Evolutionary conservation across 1,140 invertebrate species (phyloP).

Genomic region (Mercenaria mercenaria): DNA sequence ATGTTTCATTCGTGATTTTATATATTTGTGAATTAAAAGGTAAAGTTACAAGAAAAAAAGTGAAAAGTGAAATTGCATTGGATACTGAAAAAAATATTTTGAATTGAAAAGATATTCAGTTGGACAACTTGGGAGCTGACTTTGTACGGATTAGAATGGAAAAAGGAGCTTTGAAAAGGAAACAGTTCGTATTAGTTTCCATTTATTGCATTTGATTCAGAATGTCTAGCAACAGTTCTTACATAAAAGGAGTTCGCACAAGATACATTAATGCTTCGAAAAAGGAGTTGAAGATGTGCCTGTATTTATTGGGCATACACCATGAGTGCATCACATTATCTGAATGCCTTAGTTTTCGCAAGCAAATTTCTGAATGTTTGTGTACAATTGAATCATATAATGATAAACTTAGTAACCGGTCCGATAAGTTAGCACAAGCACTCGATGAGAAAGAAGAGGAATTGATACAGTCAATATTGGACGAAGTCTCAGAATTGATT

Average conservation of each 20-base stretch:
- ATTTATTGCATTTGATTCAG: background rate
- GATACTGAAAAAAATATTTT: background rate
- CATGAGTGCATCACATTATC: background rate
- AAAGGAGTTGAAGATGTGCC: background rate
- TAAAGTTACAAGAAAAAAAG: no score
- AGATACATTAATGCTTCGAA: background rate
- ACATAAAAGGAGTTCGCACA: background rate
- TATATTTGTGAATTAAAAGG: no score
- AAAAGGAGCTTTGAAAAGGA: background rate
- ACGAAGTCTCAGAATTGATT: background rate
- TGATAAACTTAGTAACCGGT: slow-evolving; percentile 5
- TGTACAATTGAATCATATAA: background rate
- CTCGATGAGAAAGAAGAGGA: background rate
- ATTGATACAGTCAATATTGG: background rate
- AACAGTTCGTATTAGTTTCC: background rate
- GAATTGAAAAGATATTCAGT: background rate
- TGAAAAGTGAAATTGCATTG: background rate
- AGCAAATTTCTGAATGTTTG: background rate
- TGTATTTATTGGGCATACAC: background rate
- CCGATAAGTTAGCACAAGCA: slow-evolving; percentile 13
- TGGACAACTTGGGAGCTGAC: background rate
- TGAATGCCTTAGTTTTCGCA: background rate
- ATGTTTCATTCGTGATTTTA: no score
- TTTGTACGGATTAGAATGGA: background rate
- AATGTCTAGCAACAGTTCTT: background rate